Evolutionary conservation across 1,140 invertebrate species (phyloP).

Genomic region (Anastrepha ludens): DNA sequence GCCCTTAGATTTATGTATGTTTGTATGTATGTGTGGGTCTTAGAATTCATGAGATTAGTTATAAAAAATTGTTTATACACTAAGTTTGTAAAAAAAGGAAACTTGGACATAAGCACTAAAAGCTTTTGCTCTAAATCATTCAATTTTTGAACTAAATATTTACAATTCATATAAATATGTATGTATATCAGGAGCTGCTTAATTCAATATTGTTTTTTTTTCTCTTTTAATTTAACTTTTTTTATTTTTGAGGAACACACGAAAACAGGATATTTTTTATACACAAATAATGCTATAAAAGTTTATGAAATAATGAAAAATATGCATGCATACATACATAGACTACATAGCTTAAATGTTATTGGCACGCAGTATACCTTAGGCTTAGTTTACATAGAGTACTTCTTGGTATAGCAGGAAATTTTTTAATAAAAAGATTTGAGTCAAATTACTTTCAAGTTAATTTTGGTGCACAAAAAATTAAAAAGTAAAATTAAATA

Average conservation of each 20-base stretch:
- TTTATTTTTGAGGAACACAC: slow-evolving; percentile 60
- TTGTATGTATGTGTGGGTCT: background rate
- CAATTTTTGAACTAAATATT: slow-evolving; percentile 32
- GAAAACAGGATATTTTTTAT: slow-evolving; percentile 61
- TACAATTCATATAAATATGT: slow-evolving; percentile 18
- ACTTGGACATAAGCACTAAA: background rate
- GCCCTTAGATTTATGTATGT: slow-evolving; percentile 8
- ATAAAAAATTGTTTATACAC: slow-evolving; percentile 9
- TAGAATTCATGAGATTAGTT: slow-evolving; percentile 6
- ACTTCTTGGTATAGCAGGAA: too few species aligned
- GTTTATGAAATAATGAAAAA: slow-evolving; percentile 55
- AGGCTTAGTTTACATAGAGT: too few species aligned
- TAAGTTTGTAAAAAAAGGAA: background rate
- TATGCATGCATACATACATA: slow-evolving; percentile 27
- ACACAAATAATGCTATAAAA: slow-evolving; percentile 56
- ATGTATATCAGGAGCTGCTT: background rate
- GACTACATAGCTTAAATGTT: background rate
- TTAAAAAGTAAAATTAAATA: too few species aligned
- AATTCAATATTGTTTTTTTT: background rate
- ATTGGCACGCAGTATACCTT: too few species aligned
- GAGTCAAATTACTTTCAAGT: too few species aligned
- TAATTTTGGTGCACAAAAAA: too few species aligned
- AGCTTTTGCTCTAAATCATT: background rate
- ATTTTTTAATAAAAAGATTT: too few species aligned
- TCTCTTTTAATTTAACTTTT: slow-evolving; percentile 11